phyloP scores from a whole-genome alignment of 2,113 vertebrate genomes.

The Bos javanicus region DNA sequence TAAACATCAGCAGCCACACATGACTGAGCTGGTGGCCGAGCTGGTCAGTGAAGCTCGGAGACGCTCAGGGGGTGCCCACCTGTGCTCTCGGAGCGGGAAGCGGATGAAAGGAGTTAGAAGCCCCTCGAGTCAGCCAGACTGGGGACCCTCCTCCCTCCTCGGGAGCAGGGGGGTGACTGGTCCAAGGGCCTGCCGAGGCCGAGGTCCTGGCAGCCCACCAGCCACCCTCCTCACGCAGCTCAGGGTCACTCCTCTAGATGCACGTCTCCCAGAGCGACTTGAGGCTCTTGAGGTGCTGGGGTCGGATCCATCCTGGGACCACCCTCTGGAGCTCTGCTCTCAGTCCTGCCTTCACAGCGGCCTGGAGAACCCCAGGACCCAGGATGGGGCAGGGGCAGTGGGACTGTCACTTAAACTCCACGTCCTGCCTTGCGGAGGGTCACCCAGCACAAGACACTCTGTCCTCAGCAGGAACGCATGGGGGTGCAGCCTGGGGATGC shows the following conservation, averaged over 20 bases:
- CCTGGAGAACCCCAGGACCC: not conserved
- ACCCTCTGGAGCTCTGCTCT: not conserved
- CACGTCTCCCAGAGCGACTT: no score
- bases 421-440: not conserved
- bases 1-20: fast-evolving
- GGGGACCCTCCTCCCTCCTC: not conserved
- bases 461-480: not conserved
- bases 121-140: not conserved
- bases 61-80: fast-evolving
- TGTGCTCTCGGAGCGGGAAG: fast-evolving
- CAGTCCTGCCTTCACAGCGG: not conserved
- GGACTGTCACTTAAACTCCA: not conserved
- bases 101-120: not conserved
- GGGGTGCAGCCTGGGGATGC: not conserved
- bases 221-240: fast-evolving
- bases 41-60: not conserved
- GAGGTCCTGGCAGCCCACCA: not conserved
- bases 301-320: not conserved
- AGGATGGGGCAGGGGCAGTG: fast-evolving
- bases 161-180: not conserved
- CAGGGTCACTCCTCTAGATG: not conserved
- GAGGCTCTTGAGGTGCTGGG: not conserved
- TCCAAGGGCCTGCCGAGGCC: not conserved
- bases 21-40: fast-evolving
- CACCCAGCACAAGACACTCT: not conserved